Conservation (phyloP, 2,797 vertebrate genomes). For the Oreochromis mossambicus region DNA sequence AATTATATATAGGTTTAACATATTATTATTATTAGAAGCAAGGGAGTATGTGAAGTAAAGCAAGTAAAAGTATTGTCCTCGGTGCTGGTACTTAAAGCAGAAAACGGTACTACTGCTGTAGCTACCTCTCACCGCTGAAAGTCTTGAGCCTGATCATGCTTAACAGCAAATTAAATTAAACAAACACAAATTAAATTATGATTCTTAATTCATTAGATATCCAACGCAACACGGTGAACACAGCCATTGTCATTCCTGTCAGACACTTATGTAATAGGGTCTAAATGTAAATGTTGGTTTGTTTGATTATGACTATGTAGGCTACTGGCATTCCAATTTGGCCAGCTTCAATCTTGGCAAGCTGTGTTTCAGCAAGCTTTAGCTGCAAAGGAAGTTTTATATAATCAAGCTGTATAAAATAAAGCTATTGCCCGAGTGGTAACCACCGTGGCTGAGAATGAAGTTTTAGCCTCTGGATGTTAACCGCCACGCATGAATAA, state of each 20-base stretch:
- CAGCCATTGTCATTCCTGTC: conserved; percentile 36
- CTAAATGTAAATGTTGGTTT: conserved; percentile 18
- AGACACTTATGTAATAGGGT: conserved; percentile 19
- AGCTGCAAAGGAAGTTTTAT: conserved; percentile 2
- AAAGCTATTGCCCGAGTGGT: background rate
- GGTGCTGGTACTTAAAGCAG: background rate
- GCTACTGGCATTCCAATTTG: conserved; percentile 27
- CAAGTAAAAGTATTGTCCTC: background rate
- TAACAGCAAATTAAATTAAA: conserved; percentile 41
- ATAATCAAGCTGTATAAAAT: background rate
- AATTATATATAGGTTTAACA: background rate
- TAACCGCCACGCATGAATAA: background rate
- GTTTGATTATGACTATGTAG: conserved; percentile 43
- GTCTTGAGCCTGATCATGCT: conserved; percentile 27
- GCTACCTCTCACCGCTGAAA: conserved; percentile 27
- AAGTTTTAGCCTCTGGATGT: background rate
- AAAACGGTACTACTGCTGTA: background rate
- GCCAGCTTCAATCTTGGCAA: conserved; percentile 9
- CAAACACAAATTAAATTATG: conserved; percentile 47
- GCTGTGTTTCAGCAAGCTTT: conserved; percentile 15
- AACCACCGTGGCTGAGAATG: background rate
- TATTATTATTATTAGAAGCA: background rate
- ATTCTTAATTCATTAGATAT: conserved; percentile 37
- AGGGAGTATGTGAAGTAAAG: background rate
- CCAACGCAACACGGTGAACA: conserved; percentile 1